Evolutionary conservation across 2,888 invertebrate species (phyloP).

Genomic region (Ferdinandea cuprea): DNA sequence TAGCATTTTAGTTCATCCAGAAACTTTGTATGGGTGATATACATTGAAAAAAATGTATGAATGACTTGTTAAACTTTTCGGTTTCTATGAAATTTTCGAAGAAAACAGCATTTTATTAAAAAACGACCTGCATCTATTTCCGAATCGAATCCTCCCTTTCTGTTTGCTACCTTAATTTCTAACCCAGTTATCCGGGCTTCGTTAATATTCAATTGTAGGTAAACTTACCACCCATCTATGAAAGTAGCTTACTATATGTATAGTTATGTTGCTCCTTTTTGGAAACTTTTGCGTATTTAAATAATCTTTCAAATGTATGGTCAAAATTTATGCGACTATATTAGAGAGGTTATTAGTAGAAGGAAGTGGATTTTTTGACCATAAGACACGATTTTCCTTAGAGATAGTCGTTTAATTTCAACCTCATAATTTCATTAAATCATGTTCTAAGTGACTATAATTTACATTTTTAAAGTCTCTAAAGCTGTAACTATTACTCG

Average conservation of each 20-base stretch:
- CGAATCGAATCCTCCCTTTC: not conserved
- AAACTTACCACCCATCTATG: not conserved
- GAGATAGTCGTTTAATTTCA: too few relatives aligned
- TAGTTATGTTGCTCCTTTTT: conserved; percentile 9
- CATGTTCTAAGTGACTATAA: too few relatives aligned
- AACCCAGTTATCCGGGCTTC: conserved; percentile 11
- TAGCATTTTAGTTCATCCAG: too few relatives aligned
- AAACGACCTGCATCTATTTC: not conserved
- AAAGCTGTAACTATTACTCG: too few relatives aligned
- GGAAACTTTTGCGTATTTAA: conserved; percentile 55
- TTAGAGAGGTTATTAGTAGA: conserved; percentile 8
- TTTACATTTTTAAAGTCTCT: too few relatives aligned
- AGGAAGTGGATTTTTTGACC: conserved; percentile 4
- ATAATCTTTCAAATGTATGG: conserved; percentile 54
- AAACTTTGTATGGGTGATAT: too few relatives aligned
- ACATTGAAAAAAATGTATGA: too few relatives aligned
- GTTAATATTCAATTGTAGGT: conserved; percentile 44
- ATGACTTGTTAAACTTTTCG: too few relatives aligned
- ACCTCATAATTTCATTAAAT: too few relatives aligned
- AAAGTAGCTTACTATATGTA: conserved; percentile 6
- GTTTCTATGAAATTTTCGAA: too few relatives aligned
- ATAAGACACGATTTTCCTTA: not conserved
- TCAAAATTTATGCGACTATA: conserved; percentile 32
- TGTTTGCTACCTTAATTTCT: conserved; percentile 1
- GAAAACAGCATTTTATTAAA: too few relatives aligned